Conservation (phyloP, 2,888 invertebrate genomes). For the Pseudococcus jackbeardsleyi region DNA sequence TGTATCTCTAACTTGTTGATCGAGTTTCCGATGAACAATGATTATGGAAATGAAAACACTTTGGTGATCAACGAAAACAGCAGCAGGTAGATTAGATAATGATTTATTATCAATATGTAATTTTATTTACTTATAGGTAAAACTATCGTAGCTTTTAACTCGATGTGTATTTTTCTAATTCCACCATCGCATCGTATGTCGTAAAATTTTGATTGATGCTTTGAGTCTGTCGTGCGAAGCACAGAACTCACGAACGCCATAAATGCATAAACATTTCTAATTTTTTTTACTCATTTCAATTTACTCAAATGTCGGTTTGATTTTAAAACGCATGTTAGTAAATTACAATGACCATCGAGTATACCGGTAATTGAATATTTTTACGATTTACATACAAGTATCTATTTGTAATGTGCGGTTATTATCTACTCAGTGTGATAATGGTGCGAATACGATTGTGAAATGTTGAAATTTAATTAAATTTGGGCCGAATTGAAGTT, state of each 20-base stretch:
- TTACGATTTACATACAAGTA: neutral
- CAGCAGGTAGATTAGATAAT: neutral
- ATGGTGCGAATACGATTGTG: neutral
- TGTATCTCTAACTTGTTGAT: neutral
- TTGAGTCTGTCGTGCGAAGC: too few species aligned
- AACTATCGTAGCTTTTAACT: neutral
- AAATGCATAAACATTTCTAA: too few species aligned
- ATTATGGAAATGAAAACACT: neutral
- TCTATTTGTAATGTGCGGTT: neutral
- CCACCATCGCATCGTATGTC: too few species aligned
- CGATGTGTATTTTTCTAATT: too few species aligned
- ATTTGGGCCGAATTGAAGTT: slow-evolving; percentile 24
- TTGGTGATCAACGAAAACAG: neutral
- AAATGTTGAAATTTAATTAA: slow-evolving; percentile 26
- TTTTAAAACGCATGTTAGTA: neutral
- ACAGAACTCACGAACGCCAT: too few species aligned
- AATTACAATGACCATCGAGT: neutral
- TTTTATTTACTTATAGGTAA: neutral
- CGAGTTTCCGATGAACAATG: neutral
- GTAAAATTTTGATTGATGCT: too few species aligned
- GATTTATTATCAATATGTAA: neutral
- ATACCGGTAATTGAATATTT: neutral
- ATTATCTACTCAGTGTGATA: neutral
- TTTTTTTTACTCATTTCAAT: neutral
- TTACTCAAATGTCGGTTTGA: neutral